Base-by-base conservation (phyloP, 2,888 invertebrate species). In the Hirtodrosophila histrioides region DNA sequence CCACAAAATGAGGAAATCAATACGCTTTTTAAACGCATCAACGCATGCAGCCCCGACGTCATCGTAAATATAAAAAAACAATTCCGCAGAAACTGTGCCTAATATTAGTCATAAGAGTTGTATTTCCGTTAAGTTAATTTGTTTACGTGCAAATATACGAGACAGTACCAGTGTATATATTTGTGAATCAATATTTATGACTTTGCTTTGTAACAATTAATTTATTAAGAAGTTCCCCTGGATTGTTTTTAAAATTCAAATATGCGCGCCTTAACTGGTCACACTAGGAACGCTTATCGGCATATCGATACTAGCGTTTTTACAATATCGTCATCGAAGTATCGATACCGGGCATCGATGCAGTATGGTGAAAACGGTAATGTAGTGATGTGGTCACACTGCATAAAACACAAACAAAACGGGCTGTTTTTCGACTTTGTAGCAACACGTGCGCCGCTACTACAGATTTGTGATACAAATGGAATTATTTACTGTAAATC, bases 401-500 rank as follows among this genome's bases (percentile, higher is more conserved):
- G 17, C 17, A 17, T 17, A 17, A 17, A 17, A 17, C 17, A 17
- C 17, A 17, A 17, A 17, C 17, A 17, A 17, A 17, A 17, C 17
- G 17, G 17, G 17, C 17, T 2, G 17, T 17, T 17, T 17, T 17
- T 17, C 17, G 2, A 17, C 17, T 17, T 17, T 17, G 45, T 49
- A 27, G 24, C 62, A 78, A 77, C 86, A 84, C 81, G 86, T 86
- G 84, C 63, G 58, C 44, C 49, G 36, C 11, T 35, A 49, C 66
- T 56, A 37, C 12, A 54, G 49, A 50, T 29, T 50, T n/a, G 3
- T 29, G 29, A 57, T 24, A 46, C 24, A 69, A 75, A 95, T 95
- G 95, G 95, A 95, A 91, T 92, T 95, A 75, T 95, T 95, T 88
- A 93, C 95, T 69, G 93, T 95, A 53, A 94, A 95, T 87, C 94